These are phyloP conservation scores for Ctenopoma multispine DNA, from an alignment of 2,797 vertebrate genomes.

Conservation along the genomic window DNA sequence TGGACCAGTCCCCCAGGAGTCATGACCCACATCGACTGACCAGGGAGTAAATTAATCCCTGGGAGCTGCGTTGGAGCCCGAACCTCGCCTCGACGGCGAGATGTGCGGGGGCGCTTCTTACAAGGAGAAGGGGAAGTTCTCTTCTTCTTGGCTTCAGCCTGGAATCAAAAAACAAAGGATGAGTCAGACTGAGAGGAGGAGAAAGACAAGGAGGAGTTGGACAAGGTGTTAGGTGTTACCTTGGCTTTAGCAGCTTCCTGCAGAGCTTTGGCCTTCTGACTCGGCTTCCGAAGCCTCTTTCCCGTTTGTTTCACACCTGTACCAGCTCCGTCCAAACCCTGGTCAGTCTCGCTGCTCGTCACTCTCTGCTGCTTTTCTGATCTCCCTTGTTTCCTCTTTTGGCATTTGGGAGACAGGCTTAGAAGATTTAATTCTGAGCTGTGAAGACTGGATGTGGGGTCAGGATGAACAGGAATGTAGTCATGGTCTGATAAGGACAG, in stretches of 20 bases:
- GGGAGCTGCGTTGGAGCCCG: background rate
- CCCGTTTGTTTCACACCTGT: constrained; percentile 18
- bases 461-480: background rate
- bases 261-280: constrained; percentile 55
- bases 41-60: background rate
- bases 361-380: background rate
- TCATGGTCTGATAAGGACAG: constrained; percentile 16
- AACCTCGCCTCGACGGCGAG: background rate
- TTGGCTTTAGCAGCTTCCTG: constrained; percentile 29
- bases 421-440: background rate
- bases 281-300: constrained; percentile 54
- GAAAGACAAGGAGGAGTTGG: background rate
- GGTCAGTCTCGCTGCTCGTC: background rate
- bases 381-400: constrained; percentile 16
- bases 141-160: constrained; percentile 50
- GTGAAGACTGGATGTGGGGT: background rate
- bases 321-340: background rate
- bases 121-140: background rate
- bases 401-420: background rate
- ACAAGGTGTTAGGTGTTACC: constrained; percentile 25
- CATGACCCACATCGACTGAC: constrained; percentile 83
- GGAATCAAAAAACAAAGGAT: constrained; percentile 8
- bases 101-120: background rate
- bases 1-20: constrained; percentile 78
- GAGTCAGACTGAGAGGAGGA: background rate